Evolutionary conservation across 2,888 invertebrate genomes (phyloP).

Genomic region (Hecatera dysodea): DNA sequence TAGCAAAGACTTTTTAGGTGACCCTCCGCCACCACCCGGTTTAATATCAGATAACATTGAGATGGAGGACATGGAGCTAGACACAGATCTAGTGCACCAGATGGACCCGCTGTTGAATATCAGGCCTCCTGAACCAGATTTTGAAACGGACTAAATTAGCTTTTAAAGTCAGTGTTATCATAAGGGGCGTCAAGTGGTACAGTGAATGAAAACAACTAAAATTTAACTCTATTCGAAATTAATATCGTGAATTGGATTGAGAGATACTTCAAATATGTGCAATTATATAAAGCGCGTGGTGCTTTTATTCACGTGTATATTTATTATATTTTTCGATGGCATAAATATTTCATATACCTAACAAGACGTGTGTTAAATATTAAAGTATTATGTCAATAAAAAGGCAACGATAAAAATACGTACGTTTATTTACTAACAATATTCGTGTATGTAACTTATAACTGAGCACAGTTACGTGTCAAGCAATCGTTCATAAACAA

Average conservation of each 20-base stretch:
- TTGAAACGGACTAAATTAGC: slow-evolving; percentile 46
- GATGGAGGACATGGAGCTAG: slow-evolving; percentile 54
- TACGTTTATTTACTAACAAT: slow-evolving; percentile 76
- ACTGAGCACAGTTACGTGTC: slow-evolving; percentile 64
- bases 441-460: slow-evolving; percentile 71
- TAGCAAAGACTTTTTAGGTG: slow-evolving; percentile 63
- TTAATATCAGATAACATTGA: slow-evolving; percentile 61
- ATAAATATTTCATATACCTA: not conserved
- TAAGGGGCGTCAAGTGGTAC: slow-evolving; percentile 1
- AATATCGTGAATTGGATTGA: slow-evolving; percentile 7
- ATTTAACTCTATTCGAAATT: slow-evolving; percentile 10
- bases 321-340: not conserved
- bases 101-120: slow-evolving; percentile 52
- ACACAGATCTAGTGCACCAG: slow-evolving; percentile 46
- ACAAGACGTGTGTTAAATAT: slow-evolving; percentile 10
- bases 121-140: slow-evolving; percentile 52
- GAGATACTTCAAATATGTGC: slow-evolving; percentile 2
- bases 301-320: slow-evolving; percentile 2
- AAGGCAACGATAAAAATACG: slow-evolving; percentile 67
- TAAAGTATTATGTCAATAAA: slow-evolving; percentile 57
- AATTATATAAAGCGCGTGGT: not conserved
- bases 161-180: slow-evolving; percentile 24
- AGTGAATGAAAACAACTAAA: slow-evolving; percentile 24
- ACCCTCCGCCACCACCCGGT: slow-evolving; percentile 44
- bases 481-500: slow-evolving; percentile 67